Conservation (phyloP, 2,797 vertebrate species). For the Darevskia nairensis region DNA sequence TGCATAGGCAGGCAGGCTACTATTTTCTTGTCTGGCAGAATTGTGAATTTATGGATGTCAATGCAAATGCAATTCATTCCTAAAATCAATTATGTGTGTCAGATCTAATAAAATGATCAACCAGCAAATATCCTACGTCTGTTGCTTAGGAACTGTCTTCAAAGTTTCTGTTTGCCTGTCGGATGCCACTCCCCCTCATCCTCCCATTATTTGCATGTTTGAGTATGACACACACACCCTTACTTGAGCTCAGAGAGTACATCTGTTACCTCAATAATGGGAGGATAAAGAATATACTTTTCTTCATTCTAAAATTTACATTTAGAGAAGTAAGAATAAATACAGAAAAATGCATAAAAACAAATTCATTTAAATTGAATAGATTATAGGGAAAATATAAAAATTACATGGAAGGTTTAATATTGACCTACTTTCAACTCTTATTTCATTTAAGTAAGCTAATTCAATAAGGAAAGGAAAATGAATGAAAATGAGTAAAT, state of each 20-base stretch:
- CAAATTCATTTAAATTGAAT: no score
- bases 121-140: neutral
- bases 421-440: no score
- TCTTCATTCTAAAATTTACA: neutral
- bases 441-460: no score
- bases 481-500: no score
- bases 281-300: neutral
- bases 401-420: no score
- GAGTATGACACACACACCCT: neutral
- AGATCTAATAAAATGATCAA: slow-evolving; percentile 4
- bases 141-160: neutral
- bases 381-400: no score
- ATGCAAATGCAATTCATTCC: neutral
- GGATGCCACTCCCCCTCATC: neutral
- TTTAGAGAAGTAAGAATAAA: no score
- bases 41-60: neutral
- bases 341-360: no score
- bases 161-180: neutral
- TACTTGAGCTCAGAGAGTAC: rapidly evolving
- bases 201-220: rapidly evolving
- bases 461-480: no score
- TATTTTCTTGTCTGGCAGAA: neutral
- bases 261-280: neutral
- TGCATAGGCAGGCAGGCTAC: neutral
- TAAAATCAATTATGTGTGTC: neutral